These are phyloP conservation scores for Pionites leucogaster DNA, from an alignment of 2,113 vertebrate genomes.

Conservation along the genomic window DNA sequence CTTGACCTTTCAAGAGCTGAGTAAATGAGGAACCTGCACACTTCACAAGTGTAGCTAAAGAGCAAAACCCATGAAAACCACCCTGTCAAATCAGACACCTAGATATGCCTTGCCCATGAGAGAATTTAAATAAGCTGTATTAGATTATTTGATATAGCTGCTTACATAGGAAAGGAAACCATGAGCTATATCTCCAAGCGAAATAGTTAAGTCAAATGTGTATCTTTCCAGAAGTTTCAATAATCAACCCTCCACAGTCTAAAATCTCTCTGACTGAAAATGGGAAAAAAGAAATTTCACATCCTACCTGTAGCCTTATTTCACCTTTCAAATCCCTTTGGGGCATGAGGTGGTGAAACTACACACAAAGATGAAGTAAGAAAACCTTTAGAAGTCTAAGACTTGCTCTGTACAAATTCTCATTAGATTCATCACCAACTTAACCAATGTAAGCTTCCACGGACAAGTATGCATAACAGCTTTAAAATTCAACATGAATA, in stretches of 20 bases:
- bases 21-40: neutral
- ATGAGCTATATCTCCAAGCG: neutral
- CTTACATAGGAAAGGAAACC: neutral
- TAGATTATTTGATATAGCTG: neutral
- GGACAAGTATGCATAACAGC: fast-evolving
- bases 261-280: neutral
- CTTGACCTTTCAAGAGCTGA: neutral
- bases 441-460: neutral
- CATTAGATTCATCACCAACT: neutral
- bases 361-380: neutral
- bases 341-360: fast-evolving
- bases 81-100: neutral
- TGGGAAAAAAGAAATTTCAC: neutral
- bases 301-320: neutral
- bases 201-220: neutral
- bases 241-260: neutral
- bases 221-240: neutral
- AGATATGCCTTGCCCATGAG: neutral
- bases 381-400: neutral
- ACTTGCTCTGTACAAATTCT: neutral
- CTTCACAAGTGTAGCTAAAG: neutral
- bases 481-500: fast-evolving
- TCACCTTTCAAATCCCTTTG: neutral
- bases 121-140: fast-evolving
- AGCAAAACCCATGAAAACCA: neutral